Evolutionary conservation across 2,888 invertebrate species (phyloP).

Genomic region (Drymonia ruficornis): DNA sequence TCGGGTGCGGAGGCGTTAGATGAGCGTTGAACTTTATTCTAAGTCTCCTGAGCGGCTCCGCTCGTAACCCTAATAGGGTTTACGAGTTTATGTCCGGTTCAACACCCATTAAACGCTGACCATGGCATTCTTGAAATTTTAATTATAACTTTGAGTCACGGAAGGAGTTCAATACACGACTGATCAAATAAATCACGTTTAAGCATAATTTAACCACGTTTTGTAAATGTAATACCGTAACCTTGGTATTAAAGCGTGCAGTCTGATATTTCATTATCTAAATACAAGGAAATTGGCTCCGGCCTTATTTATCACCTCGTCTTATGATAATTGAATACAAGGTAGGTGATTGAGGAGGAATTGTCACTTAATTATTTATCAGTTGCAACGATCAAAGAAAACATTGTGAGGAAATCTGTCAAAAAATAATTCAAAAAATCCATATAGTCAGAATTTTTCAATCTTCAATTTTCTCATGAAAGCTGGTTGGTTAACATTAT

Average conservation of each 20-base stretch:
- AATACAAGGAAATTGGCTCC: slow-evolving; percentile 28
- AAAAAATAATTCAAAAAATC: too few relatives aligned
- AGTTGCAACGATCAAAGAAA: too few relatives aligned
- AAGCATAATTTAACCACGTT: slow-evolving; percentile 2
- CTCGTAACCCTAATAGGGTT: too few relatives aligned
- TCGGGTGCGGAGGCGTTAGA: too few relatives aligned
- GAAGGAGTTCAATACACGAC: slow-evolving; percentile 17
- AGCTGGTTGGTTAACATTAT: too few relatives aligned
- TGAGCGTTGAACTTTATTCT: too few relatives aligned
- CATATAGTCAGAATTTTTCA: too few relatives aligned
- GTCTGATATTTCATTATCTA: slow-evolving; percentile 17
- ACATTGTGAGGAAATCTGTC: too few relatives aligned
- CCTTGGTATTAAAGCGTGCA: slow-evolving; percentile 17
- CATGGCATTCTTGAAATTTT: not conserved
- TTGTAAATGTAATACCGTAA: slow-evolving; percentile 4
- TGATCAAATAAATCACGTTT: not conserved
- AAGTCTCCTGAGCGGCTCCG: too few relatives aligned
- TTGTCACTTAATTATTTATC: too few relatives aligned
- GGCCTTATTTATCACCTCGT: slow-evolving; percentile 23
- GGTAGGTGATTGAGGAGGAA: slow-evolving; percentile 7
- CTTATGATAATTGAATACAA: slow-evolving; percentile 17
- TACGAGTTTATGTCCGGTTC: not conserved
- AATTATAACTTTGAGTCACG: slow-evolving; percentile 4
- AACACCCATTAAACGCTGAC: not conserved
- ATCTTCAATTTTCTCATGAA: too few relatives aligned